phyloP scores from a whole-genome alignment of 2,888 invertebrate genomes.

The Timandra comae region DNA sequence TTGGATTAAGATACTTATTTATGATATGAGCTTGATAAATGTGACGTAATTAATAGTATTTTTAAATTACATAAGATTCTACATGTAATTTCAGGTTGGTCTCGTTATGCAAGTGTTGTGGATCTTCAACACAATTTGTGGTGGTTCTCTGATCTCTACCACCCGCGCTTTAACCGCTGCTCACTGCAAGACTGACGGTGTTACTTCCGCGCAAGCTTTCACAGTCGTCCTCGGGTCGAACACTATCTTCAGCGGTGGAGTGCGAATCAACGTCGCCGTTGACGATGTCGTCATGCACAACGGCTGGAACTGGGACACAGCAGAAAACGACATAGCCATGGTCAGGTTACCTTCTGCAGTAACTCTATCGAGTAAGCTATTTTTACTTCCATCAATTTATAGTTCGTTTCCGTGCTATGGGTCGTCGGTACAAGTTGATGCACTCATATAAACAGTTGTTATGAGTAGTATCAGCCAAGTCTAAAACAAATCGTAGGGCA shows the following conservation, averaged over 20 bases:
- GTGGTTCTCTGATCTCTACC: conserved; percentile 34
- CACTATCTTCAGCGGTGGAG: conserved; percentile 38
- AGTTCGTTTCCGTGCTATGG: too few relatives aligned
- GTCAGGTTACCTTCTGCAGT: conserved; percentile 19
- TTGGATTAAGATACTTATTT: too few relatives aligned
- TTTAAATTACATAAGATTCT: too few relatives aligned
- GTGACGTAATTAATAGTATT: too few relatives aligned
- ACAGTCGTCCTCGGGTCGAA: conserved; percentile 45
- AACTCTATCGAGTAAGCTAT: not conserved
- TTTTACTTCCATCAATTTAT: not conserved
- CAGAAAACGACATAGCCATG: conserved; percentile 39
- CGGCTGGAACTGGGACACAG: conserved; percentile 29
- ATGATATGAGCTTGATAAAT: too few relatives aligned
- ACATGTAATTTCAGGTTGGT: conserved; percentile 31
- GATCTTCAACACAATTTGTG: conserved; percentile 41
- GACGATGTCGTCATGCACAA: conserved; percentile 32
- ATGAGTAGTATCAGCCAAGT: too few relatives aligned
- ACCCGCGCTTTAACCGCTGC: conserved; percentile 40
- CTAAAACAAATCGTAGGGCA: too few relatives aligned
- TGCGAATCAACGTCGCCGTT: conserved; percentile 23
- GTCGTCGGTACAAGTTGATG: too few relatives aligned
- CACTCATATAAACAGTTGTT: too few relatives aligned
- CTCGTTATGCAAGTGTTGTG: conserved; percentile 36
- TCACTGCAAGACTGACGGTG: conserved; percentile 39
- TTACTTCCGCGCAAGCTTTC: conserved; percentile 27